Conservation (phyloP, 2,888 invertebrate species). For the Loripinus fragilis region DNA sequence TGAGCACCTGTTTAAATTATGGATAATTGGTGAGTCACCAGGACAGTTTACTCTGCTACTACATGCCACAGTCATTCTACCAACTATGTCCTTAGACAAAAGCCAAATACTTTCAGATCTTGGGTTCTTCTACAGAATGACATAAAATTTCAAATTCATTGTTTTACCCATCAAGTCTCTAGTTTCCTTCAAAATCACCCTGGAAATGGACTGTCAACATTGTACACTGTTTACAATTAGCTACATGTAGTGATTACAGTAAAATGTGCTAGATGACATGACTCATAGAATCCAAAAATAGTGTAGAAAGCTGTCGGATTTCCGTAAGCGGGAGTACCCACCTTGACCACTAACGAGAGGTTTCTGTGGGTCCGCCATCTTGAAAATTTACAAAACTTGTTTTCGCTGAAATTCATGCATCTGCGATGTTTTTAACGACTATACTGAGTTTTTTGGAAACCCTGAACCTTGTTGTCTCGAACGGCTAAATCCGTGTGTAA, state of each 20-base stretch:
- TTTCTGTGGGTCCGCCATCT: conserved; percentile 79
- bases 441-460: conserved; percentile 38
- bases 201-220: not conserved
- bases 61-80: too few species aligned
- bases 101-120: too few species aligned
- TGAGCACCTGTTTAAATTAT: too few species aligned
- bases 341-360: conserved; percentile 74
- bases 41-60: too few species aligned
- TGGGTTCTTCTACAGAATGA: too few species aligned
- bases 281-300: conserved; percentile 74
- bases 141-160: not conserved
- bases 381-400: conserved; percentile 69
- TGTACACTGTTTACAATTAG: conserved; percentile 18
- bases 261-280: conserved; percentile 51
- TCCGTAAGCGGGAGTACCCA: conserved; percentile 65
- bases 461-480: conserved; percentile 37
- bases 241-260: conserved; percentile 11
- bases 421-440: conserved; percentile 22
- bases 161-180: conserved; percentile 1
- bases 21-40: too few species aligned
- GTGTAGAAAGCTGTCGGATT: conserved; percentile 61
- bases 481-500: conserved; percentile 44
- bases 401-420: conserved; percentile 53
- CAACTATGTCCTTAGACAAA: too few species aligned
- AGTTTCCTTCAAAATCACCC: not conserved